phyloP scores from a whole-genome alignment of 2,113 vertebrate species.

The Neotragus pygmaeus region DNA sequence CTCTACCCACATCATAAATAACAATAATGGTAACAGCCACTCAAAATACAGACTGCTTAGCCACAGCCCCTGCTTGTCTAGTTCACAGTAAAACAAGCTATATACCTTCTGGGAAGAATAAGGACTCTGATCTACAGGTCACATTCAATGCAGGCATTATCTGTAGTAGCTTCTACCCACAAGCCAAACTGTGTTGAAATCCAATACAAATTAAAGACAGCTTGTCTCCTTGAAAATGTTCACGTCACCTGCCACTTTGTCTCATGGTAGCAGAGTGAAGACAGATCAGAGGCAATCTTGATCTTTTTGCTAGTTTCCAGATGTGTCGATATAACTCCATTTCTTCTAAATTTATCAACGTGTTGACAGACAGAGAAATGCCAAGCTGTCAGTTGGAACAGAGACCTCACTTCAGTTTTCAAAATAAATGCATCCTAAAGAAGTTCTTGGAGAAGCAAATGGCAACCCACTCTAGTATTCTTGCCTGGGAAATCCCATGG shows the following conservation, averaged over 20 bases:
- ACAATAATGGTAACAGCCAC: not conserved
- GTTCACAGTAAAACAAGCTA: not conserved
- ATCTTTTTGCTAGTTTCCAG: slow-evolving; percentile 53
- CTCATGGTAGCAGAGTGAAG: slow-evolving; percentile 37
- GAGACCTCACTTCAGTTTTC: not conserved
- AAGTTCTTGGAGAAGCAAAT: not conserved
- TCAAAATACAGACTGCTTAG: not conserved
- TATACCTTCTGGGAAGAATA: not conserved
- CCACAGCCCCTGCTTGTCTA: not conserved
- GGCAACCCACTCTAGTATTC: not conserved
- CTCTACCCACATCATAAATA: not conserved
- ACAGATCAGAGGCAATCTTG: slow-evolving; percentile 38
- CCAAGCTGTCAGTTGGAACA: slow-evolving; percentile 52
- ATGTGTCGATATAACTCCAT: slow-evolving; percentile 58
- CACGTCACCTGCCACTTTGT: slow-evolving; percentile 24
- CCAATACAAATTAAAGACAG: slow-evolving; percentile 12
- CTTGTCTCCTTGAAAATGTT: not conserved
- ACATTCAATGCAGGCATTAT: not conserved
- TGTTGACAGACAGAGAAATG: slow-evolving; percentile 60
- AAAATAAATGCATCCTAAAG: slow-evolving; percentile 27
- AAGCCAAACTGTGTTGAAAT: not conserved
- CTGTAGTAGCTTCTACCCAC: not conserved
- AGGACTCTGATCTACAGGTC: not conserved
- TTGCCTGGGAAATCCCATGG: not conserved
- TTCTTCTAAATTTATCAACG: slow-evolving; percentile 62